phyloP scores from a whole-genome alignment of 2,113 vertebrate genomes.

The Capra hircus region DNA sequence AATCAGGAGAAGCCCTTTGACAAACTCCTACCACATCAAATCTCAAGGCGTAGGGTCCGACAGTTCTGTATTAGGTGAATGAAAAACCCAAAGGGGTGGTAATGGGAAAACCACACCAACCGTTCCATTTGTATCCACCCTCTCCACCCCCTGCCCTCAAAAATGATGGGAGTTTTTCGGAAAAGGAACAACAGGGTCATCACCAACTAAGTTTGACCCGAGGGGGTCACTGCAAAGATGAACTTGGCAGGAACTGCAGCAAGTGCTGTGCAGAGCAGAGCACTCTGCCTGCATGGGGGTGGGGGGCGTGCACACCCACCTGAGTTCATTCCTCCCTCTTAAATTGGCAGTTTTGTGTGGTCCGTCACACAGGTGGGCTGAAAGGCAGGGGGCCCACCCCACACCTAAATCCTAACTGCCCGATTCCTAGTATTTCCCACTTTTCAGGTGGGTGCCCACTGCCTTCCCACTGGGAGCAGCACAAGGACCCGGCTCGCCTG shows the following conservation, averaged over 20 bases:
- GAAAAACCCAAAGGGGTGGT: not conserved
- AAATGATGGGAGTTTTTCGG: not conserved
- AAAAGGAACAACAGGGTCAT: not conserved
- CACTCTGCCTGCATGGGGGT: fast-evolving
- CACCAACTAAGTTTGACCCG: fast-evolving
- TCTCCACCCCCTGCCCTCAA: not conserved
- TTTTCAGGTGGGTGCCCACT: fast-evolving
- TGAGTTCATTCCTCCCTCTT: fast-evolving
- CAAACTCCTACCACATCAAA: no score
- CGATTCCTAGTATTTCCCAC: fast-evolving
- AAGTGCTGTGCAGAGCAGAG: fast-evolving
- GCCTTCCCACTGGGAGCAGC: not conserved
- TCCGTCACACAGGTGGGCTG: not conserved
- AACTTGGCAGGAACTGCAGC: not conserved
- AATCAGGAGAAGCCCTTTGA: not conserved
- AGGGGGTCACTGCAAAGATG: not conserved
- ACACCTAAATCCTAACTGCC: fast-evolving
- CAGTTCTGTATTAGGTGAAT: no score
- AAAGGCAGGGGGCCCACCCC: not conserved
- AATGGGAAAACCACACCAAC: not conserved
- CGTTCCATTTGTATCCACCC: fast-evolving
- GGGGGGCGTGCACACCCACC: fast-evolving
- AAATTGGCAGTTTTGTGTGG: fast-evolving
- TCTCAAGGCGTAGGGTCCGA: not conserved
- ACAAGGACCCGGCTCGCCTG: fast-evolving